Evolutionary conservation across 2,888 invertebrate species (phyloP).

Genomic region (Cephus pygmeus): DNA sequence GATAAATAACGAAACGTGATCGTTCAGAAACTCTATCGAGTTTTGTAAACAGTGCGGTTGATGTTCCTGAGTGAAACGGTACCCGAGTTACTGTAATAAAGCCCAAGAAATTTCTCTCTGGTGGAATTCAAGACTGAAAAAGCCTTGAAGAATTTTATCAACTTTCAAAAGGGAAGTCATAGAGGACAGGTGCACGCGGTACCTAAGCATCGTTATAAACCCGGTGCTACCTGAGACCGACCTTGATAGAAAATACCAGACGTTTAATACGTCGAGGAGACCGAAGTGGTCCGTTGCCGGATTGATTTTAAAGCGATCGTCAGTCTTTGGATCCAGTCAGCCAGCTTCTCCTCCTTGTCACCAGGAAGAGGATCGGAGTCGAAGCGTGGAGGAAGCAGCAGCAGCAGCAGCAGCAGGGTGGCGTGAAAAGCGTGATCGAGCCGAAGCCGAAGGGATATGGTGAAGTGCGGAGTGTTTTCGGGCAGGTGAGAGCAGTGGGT

Average conservation of each 20-base stretch:
- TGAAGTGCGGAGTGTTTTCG: slow-evolving; percentile 29
- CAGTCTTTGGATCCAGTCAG: neutral
- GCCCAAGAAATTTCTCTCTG: neutral
- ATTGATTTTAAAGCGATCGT: neutral
- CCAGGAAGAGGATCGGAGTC: neutral
- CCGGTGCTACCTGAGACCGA: neutral
- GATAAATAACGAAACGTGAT: neutral
- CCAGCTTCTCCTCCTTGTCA: neutral
- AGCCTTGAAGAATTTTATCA: neutral
- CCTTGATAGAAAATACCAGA: neutral
- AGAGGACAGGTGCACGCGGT: neutral
- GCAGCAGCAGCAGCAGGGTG: neutral
- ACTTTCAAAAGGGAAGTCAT: neutral
- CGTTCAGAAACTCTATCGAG: neutral
- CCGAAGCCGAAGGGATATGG: slow-evolving; percentile 21
- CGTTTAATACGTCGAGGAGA: neutral
- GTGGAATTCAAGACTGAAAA: neutral
- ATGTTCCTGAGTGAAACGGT: neutral
- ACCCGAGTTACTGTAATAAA: neutral
- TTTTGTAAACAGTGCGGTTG: neutral
- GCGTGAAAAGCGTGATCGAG: neutral
- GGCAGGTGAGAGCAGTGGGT: slow-evolving; percentile 25
- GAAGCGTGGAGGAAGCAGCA: neutral
- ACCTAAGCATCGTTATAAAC: neutral
- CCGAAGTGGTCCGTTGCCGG: neutral